These are phyloP conservation scores for Steatocranus sp. DNA, from an alignment of 2,797 vertebrate genomes.

Conservation along the genomic window DNA sequence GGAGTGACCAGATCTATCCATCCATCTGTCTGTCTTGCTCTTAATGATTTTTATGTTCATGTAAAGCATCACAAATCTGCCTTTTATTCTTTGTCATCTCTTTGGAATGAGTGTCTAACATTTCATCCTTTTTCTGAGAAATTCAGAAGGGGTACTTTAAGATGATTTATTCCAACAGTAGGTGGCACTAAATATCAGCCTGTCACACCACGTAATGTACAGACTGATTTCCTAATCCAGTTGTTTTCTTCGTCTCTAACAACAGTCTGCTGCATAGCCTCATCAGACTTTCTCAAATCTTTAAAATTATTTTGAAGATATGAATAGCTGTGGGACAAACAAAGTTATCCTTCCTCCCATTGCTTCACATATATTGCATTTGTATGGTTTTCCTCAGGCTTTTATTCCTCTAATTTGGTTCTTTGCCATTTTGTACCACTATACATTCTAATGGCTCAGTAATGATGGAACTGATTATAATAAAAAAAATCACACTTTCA, in stretches of 20 bases:
- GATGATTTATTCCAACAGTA: constrained; percentile 2
- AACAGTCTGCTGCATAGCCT: neutral
- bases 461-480: constrained; percentile 1
- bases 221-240: neutral
- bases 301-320: neutral
- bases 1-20: neutral
- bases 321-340: neutral
- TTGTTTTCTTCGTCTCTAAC: neutral
- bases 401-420: neutral
- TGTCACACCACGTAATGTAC: neutral
- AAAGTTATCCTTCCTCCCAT: neutral
- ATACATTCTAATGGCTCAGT: neutral
- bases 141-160: neutral
- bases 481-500: neutral
- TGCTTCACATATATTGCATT: neutral
- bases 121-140: neutral
- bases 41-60: neutral
- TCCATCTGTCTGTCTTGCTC: neutral
- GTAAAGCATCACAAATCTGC: neutral
- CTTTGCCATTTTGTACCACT: neutral
- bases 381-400: neutral
- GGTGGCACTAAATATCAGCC: constrained; percentile 47
- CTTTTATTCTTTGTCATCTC: neutral
- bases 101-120: neutral
- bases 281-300: neutral